Conservation (phyloP, 2,113 vertebrate species). For the Mastomys coucha region DNA sequence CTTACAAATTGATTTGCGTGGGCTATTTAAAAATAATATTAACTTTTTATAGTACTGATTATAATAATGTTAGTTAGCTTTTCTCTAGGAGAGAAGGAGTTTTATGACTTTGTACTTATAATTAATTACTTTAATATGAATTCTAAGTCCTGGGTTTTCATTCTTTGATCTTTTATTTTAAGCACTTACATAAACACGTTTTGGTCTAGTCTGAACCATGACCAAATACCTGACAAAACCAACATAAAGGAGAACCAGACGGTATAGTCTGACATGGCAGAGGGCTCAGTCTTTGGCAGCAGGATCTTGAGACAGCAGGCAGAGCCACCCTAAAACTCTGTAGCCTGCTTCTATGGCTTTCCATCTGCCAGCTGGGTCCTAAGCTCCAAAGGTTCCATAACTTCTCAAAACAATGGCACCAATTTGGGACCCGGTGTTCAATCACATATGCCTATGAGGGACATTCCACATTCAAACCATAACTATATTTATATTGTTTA, state of each 20-base stretch:
- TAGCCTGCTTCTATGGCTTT: not conserved
- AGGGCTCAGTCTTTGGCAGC: not conserved
- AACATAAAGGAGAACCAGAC: not conserved
- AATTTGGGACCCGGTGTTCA: not conserved
- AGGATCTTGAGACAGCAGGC: not conserved
- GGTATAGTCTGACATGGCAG: not conserved
- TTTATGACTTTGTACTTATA: slow-evolving; percentile 44
- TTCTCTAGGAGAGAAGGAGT: slow-evolving; percentile 37
- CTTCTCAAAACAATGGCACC: not conserved
- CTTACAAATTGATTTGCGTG: slow-evolving; percentile 38
- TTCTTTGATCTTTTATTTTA: slow-evolving; percentile 45
- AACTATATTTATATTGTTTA: not conserved
- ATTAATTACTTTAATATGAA: not conserved
- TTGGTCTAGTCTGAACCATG: slow-evolving; percentile 24
- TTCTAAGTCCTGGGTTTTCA: slow-evolving; percentile 7
- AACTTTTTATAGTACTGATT: slow-evolving; percentile 1
- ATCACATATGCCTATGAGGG: not conserved
- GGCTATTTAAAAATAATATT: slow-evolving; percentile 8
- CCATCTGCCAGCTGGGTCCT: not conserved
- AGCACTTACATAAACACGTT: not conserved
- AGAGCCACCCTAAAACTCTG: not conserved
- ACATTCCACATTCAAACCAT: not conserved
- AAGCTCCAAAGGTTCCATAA: not conserved
- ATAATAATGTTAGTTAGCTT: slow-evolving; percentile 38
- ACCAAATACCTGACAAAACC: not conserved